Percentiles rank a stretch among this genome's conserved stretches.
These are phyloP conservation scores for Zophobas morio DNA, from an alignment of 1,140 invertebrate genomes.

Conservation along the genomic window DNA sequence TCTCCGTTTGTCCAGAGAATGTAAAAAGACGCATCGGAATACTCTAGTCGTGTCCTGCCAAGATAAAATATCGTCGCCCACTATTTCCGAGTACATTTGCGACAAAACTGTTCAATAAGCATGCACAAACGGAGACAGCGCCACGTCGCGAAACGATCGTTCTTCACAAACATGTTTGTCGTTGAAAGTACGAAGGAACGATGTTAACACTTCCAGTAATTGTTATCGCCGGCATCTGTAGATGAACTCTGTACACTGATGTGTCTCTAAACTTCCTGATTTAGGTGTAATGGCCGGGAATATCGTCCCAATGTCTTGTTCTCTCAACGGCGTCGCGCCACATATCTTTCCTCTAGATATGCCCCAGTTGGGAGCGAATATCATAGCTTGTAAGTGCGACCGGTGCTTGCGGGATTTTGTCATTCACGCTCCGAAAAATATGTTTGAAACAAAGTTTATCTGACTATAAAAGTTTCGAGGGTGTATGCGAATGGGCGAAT, in stretches of 20 bases:
- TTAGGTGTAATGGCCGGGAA: constrained; percentile 49
- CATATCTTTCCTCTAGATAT: constrained; percentile 39
- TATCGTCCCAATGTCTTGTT: constrained; percentile 46
- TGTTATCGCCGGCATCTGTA: constrained; percentile 45
- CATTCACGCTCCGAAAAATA: constrained; percentile 32
- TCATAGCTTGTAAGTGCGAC: constrained; percentile 14
- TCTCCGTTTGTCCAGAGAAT: too few relatives aligned
- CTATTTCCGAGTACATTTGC: background rate
- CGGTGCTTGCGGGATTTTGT: constrained; percentile 10
- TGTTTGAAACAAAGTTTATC: constrained; percentile 12
- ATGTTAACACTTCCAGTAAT: constrained; percentile 44
- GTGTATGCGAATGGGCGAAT: constrained; percentile 12
- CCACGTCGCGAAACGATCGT: background rate
- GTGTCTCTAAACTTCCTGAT: constrained; percentile 51
- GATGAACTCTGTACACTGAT: constrained; percentile 1
- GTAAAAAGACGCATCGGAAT: too few relatives aligned
- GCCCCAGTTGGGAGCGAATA: constrained; percentile 26
- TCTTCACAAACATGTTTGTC: background rate
- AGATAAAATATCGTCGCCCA: too few relatives aligned
- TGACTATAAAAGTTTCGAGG: background rate
- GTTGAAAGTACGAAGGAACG: background rate
- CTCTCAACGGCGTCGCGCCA: constrained; percentile 42
- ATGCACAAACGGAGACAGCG: too few relatives aligned
- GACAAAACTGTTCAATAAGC: too few relatives aligned
- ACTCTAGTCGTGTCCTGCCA: too few relatives aligned